Evolutionary conservation across 2,888 invertebrate genomes (phyloP).

Genomic region (Lasioglossum pauxillum): DNA sequence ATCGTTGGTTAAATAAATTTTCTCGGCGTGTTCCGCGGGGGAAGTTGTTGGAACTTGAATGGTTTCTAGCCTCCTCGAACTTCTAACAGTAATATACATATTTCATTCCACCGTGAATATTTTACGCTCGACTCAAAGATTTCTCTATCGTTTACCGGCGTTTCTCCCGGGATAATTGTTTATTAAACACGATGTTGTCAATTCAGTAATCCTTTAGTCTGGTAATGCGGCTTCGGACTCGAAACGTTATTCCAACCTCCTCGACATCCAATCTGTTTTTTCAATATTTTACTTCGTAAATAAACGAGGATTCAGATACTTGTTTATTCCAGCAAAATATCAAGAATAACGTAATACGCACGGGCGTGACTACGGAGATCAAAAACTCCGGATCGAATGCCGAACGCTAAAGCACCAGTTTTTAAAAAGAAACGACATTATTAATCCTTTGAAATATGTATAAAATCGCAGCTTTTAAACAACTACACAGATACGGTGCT

Average conservation of each 20-base stretch:
- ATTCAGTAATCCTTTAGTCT: not conserved
- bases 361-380: too few relatives aligned
- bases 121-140: not conserved
- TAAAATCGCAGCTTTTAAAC: not conserved
- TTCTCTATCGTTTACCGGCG: not conserved
- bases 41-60: not conserved
- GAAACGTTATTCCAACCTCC: not conserved
- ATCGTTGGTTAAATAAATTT: not conserved
- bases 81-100: not conserved
- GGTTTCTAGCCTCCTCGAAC: not conserved
- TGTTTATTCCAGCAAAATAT: too few relatives aligned
- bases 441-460: not conserved
- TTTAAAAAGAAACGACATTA: not conserved
- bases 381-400: not conserved
- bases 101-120: not conserved
- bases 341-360: not conserved
- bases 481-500: not conserved
- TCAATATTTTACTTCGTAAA: not conserved
- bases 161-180: not conserved
- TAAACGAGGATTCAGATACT: too few relatives aligned
- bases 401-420: not conserved
- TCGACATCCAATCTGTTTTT: not conserved
- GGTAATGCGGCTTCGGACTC: not conserved
- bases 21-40: not conserved
- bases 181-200: not conserved